These are phyloP conservation scores for Mallotus villosus DNA, from an alignment of 2,797 vertebrate genomes.

Conservation along the genomic window DNA sequence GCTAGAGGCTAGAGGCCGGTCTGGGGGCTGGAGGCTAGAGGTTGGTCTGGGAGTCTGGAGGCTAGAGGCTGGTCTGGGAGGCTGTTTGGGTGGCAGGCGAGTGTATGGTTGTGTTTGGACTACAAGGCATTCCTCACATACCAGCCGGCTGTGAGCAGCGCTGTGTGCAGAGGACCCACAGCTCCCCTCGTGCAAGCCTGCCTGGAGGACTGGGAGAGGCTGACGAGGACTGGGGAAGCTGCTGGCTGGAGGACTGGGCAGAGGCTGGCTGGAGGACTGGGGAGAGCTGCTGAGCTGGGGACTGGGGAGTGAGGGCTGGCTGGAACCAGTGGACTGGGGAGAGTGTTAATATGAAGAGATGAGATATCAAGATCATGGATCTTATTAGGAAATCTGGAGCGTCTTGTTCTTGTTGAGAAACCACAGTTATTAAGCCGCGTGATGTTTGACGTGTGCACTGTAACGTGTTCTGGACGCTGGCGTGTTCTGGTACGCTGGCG, in stretches of 20 bases:
- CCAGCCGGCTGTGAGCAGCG: slow-evolving; percentile 72
- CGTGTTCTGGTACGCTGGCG: slow-evolving; percentile 14
- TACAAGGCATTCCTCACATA: slow-evolving; percentile 75
- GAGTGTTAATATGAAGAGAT: no score
- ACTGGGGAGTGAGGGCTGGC: background rate
- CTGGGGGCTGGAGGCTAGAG: no score
- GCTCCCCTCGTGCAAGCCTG: background rate
- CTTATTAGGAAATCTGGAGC: no score
- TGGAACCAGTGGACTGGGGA: no score
- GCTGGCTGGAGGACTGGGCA: no score
- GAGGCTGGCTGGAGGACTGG: background rate
- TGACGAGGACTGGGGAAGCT: background rate
- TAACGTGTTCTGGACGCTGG: no score
- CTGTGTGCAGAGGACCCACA: slow-evolving; percentile 57
- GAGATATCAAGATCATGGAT: no score
- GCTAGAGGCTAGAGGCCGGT: no score
- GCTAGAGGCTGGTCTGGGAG: slow-evolving; percentile 1
- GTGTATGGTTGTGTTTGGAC: slow-evolving; percentile 71
- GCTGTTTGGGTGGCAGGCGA: slow-evolving; percentile 49
- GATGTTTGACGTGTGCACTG: background rate
- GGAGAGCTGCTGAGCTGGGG: background rate
- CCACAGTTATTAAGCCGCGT: no score
- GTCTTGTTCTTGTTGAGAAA: no score
- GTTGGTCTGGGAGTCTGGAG: no score
- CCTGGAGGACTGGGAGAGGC: no score